phyloP scores from a whole-genome alignment of 2,113 vertebrate species.

The Chlamydotis undulata region DNA sequence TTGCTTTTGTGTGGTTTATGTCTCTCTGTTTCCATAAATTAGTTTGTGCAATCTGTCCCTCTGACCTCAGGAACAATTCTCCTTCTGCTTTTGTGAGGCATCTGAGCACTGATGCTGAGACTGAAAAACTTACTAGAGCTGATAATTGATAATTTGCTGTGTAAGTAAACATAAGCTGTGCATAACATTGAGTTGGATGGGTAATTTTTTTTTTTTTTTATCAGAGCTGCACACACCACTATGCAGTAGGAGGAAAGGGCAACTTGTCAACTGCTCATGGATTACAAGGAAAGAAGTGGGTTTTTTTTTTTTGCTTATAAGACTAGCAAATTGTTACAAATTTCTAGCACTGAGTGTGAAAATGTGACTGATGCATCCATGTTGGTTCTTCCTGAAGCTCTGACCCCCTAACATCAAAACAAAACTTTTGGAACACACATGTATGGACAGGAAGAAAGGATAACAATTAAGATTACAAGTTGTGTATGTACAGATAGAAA shows the following conservation, averaged over 20 bases:
- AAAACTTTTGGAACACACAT: background rate
- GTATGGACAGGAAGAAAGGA: background rate
- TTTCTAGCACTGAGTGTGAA: background rate
- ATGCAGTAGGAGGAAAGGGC: background rate
- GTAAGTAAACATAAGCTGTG: constrained; percentile 29
- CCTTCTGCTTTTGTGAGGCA: background rate
- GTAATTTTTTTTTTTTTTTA: background rate
- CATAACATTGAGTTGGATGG: background rate
- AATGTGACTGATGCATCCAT: background rate
- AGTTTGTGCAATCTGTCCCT: constrained; percentile 26
- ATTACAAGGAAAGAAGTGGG: background rate
- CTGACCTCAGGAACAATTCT: constrained; percentile 20
- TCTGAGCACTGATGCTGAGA: background rate
- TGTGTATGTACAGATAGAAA: background rate
- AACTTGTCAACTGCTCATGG: background rate
- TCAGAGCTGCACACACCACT: background rate
- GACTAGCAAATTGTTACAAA: background rate
- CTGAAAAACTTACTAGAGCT: background rate
- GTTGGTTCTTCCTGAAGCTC: background rate
- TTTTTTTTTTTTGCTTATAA: background rate
- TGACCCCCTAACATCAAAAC: background rate
- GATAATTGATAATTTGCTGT: constrained; percentile 23
- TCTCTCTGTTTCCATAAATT: constrained; percentile 11
- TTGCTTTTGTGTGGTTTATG: background rate
- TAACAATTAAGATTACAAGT: background rate